Evolutionary conservation across 2,113 vertebrate genomes (phyloP), one percentile per base, ranked within the genome.

Genomic region (Pseudorhombus dupliciocellatus): DNA sequence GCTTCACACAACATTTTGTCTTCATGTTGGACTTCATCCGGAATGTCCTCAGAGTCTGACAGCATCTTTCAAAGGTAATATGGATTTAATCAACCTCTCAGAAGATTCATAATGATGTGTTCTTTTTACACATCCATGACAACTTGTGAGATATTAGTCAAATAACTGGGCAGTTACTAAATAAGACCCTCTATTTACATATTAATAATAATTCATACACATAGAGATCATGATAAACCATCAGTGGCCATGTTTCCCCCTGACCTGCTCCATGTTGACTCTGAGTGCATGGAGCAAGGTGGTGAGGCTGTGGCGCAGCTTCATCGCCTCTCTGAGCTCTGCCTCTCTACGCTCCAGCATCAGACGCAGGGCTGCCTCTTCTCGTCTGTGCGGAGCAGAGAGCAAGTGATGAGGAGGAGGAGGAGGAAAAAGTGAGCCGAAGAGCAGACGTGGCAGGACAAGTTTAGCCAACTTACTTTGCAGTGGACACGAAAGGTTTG

Each of bases 271-370:
- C 91, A 94, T 90, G 77, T 94, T 75, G 0, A 81, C 78, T 69
- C 86, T 61, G 56, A 95, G 87, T 3, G 89, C 84, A 10, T 84
- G 79, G 28, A 95, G 79, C 31, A 94, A 59, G 1, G 86, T 87
- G 37, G 86, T 88, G 73, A 94, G 85, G 66, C 89, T 79, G 68
- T 89, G 84, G 4, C 92, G 91, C 56, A 94, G 89, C 76, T 89
- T 91, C 77, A 85, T 88, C 2, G 91, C 86, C 63, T 92, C 89
- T n/a, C 91, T 79, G 24, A 94, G 90, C 83, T 95, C 91, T 2
- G 87, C 89, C 69, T 95, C 91, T 48, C 93, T 83, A 21, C 89
- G 92, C 62, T 92, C 92, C 74, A 93, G 63, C 82, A 93, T 88
- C 58, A 90, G 46, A 15, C 59, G 72, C 28, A 93, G 76, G 0